These are phyloP conservation scores for Choristoneura rosaceana DNA, from an alignment of 2,888 invertebrate species.

Conservation along the genomic window DNA sequence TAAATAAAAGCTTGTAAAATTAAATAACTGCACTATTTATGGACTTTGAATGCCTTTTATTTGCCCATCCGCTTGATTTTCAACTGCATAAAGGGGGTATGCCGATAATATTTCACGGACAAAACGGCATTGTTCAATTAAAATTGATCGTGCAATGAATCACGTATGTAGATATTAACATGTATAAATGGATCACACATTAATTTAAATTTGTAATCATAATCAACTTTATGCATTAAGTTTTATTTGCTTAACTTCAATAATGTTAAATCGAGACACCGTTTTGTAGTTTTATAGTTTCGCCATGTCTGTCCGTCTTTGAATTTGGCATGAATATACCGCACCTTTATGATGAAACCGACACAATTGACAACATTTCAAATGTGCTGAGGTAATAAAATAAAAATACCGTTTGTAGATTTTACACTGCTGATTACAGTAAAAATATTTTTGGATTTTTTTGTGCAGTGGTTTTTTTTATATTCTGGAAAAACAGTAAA, in stretches of 20 bases:
- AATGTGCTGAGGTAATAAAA: too few relatives aligned
- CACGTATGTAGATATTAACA: conserved; percentile 40
- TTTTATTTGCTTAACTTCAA: not conserved
- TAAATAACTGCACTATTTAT: not conserved
- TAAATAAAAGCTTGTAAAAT: not conserved
- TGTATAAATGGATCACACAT: conserved; percentile 31
- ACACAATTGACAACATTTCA: too few relatives aligned
- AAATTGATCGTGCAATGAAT: conserved; percentile 46
- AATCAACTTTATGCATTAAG: not conserved
- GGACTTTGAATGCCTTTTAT: conserved; percentile 7
- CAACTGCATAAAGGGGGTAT: conserved; percentile 32
- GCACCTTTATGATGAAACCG: too few relatives aligned
- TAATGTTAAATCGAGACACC: not conserved
- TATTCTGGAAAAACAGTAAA: too few relatives aligned
- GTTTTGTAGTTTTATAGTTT: too few relatives aligned
- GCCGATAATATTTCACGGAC: conserved; percentile 41
- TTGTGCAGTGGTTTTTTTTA: too few relatives aligned
- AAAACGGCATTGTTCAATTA: conserved; percentile 46
- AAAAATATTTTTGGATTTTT: too few relatives aligned
- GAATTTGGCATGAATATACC: too few relatives aligned
- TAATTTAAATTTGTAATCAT: not conserved
- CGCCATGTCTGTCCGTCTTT: too few relatives aligned
- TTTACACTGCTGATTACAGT: too few relatives aligned
- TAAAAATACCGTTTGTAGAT: too few relatives aligned
- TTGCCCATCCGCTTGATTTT: conserved; percentile 19